Evolutionary conservation across 2,797 vertebrate genomes (phyloP).

Genomic region (Falco concolor): DNA sequence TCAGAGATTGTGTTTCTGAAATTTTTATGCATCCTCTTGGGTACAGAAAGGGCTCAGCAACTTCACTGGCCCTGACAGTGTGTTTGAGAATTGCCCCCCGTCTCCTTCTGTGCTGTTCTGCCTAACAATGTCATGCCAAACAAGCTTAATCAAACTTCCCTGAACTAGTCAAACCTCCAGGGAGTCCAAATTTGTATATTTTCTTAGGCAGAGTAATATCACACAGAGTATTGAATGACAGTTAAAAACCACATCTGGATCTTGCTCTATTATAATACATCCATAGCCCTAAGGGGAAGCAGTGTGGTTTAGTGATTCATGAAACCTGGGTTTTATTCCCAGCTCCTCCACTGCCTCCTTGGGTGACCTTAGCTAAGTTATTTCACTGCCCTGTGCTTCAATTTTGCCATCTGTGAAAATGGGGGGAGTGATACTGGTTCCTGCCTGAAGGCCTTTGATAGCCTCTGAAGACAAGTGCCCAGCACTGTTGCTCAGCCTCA

Average conservation of each 20-base stretch:
- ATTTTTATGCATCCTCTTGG: background rate
- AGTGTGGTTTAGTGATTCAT: slow-evolving; percentile 60
- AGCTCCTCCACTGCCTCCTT: slow-evolving; percentile 42
- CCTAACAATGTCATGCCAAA: background rate
- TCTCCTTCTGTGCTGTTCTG: background rate
- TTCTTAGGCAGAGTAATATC: slow-evolving; percentile 54
- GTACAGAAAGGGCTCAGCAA: background rate
- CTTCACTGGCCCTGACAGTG: background rate
- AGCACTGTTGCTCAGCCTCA: background rate
- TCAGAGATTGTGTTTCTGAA: background rate
- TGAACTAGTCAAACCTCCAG: background rate
- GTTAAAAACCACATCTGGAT: slow-evolving; percentile 67
- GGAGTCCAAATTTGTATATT: slow-evolving; percentile 57
- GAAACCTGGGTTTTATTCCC: slow-evolving; percentile 55
- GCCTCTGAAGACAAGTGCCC: background rate
- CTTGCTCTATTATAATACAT: slow-evolving; percentile 48
- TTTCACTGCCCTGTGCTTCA: background rate
- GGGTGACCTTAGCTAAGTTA: slow-evolving; percentile 27
- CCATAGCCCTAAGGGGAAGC: slow-evolving; percentile 54
- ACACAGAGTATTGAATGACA: slow-evolving; percentile 40
- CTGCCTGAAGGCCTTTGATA: background rate
- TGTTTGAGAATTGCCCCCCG: background rate
- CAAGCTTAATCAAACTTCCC: slow-evolving; percentile 31
- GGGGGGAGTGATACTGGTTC: background rate
- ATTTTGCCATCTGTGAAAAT: background rate